These are phyloP conservation scores for Peromyscus aztecus DNA, from an alignment of 2,797 vertebrate genomes.

Conservation along the genomic window DNA sequence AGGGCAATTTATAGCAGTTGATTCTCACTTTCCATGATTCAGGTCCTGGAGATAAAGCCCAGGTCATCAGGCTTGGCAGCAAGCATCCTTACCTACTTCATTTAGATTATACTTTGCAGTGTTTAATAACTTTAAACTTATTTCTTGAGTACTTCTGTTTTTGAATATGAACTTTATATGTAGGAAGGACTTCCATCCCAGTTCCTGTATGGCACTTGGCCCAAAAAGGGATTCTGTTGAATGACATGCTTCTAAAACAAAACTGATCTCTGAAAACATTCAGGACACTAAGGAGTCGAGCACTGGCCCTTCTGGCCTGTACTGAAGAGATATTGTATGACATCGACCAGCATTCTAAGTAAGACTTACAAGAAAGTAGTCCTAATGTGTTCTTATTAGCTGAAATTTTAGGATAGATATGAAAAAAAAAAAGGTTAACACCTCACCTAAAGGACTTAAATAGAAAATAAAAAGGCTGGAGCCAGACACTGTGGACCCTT, in stretches of 20 bases:
- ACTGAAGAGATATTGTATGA: background rate
- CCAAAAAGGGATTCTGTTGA: constrained; percentile 34
- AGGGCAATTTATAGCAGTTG: background rate
- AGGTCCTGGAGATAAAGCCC: background rate
- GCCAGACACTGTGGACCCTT: background rate
- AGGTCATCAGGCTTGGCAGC: background rate
- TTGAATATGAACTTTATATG: background rate
- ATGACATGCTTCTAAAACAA: constrained; percentile 32
- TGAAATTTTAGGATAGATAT: background rate
- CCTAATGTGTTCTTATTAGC: background rate
- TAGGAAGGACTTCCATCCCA: constrained; percentile 39
- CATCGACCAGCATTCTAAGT: background rate
- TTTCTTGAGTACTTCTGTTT: constrained; percentile 27
- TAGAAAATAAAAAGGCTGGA: background rate
- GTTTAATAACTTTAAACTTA: constrained; percentile 44
- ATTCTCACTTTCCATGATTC: background rate
- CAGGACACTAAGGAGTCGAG: background rate
- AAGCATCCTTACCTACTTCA: background rate
- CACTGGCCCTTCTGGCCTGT: background rate
- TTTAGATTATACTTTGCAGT: background rate
- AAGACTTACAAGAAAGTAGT: background rate
- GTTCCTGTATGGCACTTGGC: constrained; percentile 40
- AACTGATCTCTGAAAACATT: constrained; percentile 40
- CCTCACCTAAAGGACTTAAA: background rate
- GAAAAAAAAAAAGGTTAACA: background rate